Evolutionary conservation across 2,888 invertebrate genomes (phyloP).

Genomic region (Eristalis tenax): DNA sequence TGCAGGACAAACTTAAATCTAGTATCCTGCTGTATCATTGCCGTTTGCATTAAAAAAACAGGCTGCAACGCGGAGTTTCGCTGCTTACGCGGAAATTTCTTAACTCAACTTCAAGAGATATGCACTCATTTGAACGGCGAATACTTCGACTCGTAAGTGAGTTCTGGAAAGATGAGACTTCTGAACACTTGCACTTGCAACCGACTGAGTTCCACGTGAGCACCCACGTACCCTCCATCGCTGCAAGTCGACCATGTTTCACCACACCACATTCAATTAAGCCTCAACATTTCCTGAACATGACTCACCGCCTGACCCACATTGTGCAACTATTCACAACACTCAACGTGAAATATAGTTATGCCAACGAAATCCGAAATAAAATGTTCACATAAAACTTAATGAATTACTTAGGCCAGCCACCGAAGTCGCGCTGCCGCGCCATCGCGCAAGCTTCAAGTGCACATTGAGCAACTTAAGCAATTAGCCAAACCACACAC

Average conservation of each 20-base stretch:
- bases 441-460: constrained; percentile 2
- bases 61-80: too few relatives aligned
- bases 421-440: neutral
- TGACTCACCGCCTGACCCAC: constrained; percentile 44
- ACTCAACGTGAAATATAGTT: constrained; percentile 14
- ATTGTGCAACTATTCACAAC: constrained; percentile 16
- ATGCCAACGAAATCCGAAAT: constrained; percentile 44
- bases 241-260: neutral
- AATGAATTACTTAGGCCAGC: constrained; percentile 66
- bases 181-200: too few relatives aligned
- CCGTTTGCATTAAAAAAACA: too few relatives aligned
- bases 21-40: too few relatives aligned
- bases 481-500: constrained; percentile 68
- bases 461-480: constrained; percentile 60
- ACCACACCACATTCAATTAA: neutral
- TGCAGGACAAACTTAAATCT: too few relatives aligned
- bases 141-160: too few relatives aligned
- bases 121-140: too few relatives aligned
- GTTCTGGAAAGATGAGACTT: too few relatives aligned
- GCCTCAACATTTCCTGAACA: neutral
- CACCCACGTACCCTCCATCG: neutral
- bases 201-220: too few relatives aligned
- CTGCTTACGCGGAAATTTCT: too few relatives aligned
- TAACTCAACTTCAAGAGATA: too few relatives aligned
- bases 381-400: constrained; percentile 65